These are phyloP conservation scores for Lysiphlebus fabarum DNA, from an alignment of 1,140 invertebrate genomes.

Conservation along the genomic window DNA sequence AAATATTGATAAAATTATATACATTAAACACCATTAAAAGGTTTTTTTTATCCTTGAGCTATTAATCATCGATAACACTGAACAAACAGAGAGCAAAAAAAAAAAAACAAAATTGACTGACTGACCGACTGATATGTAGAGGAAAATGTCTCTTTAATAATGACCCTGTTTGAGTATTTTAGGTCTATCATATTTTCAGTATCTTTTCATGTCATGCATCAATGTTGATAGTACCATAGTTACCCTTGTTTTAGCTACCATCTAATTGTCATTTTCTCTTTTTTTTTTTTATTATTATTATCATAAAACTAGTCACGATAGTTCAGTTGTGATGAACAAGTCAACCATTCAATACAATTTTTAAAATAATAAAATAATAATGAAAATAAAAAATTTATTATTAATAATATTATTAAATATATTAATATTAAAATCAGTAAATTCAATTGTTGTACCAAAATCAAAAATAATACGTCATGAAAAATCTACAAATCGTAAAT, in stretches of 20 bases:
- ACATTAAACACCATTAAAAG: too few relatives aligned
- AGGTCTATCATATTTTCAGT: neutral
- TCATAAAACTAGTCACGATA: slow-evolving; percentile 10
- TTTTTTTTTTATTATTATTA: neutral
- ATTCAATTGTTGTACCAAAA: slow-evolving; percentile 11
- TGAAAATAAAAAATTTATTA: neutral
- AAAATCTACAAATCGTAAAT: slow-evolving; percentile 14
- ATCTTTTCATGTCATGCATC: neutral
- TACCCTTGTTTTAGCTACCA: neutral
- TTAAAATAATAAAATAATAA: too few relatives aligned
- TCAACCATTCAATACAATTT: neutral
- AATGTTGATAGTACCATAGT: neutral
- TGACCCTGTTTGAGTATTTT: too few relatives aligned
- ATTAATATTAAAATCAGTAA: neutral
- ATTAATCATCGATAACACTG: too few relatives aligned
- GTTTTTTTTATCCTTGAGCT: too few relatives aligned
- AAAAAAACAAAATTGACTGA: too few relatives aligned
- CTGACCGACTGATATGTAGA: too few relatives aligned
- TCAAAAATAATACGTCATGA: slow-evolving; percentile 6
- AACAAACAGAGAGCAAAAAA: too few relatives aligned
- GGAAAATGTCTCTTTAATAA: too few relatives aligned
- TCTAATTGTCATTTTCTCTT: neutral
- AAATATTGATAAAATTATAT: too few relatives aligned
- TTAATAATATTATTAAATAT: too few relatives aligned
- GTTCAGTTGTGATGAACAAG: neutral